Percentiles rank a stretch among this genome's conserved stretches.
These are phyloP conservation scores for Ceuthmochares aereus DNA, from an alignment of 2,113 vertebrate species.

Conservation along the genomic window DNA sequence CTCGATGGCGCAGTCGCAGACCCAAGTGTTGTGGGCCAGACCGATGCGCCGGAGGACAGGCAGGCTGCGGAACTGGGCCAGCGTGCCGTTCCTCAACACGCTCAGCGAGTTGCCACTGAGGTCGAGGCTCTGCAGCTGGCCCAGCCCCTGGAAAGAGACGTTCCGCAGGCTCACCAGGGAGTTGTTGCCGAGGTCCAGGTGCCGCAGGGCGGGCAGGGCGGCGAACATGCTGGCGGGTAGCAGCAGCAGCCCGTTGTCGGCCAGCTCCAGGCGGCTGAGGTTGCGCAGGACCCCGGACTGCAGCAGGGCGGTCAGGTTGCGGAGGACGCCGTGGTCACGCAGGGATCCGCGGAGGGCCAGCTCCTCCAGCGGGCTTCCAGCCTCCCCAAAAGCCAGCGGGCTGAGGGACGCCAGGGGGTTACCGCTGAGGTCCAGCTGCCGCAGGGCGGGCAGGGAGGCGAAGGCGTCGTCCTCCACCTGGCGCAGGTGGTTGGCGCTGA, in stretches of 20 bases:
- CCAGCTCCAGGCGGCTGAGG: conserved; percentile 83
- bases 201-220: conserved; percentile 73
- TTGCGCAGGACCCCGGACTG: conserved; percentile 63
- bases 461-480: conserved; percentile 80
- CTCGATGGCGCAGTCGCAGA: conserved; percentile 85
- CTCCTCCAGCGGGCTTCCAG: conserved; percentile 76
- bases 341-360: conserved; percentile 72
- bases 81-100: conserved; percentile 72
- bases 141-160: conserved; percentile 74
- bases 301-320: conserved; percentile 70
- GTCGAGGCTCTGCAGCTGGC: conserved; percentile 81
- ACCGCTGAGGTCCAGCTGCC: conserved; percentile 87
- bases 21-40: conserved; percentile 86
- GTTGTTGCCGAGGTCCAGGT: conserved; percentile 88
- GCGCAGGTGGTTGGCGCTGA: conserved; percentile 83
- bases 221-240: conserved; percentile 77
- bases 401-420: conserved; percentile 81
- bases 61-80: conserved; percentile 76
- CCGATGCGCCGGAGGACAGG: conserved; percentile 64
- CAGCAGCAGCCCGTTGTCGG: conserved; percentile 83
- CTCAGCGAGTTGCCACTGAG: conserved; percentile 87
- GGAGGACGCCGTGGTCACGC: conserved; percentile 56
- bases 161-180: conserved; percentile 82
- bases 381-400: conserved; percentile 74
- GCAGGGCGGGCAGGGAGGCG: conserved; percentile 82